phyloP scores from a whole-genome alignment of 2,888 invertebrate genomes.

The Enchytraeus crypticus region DNA sequence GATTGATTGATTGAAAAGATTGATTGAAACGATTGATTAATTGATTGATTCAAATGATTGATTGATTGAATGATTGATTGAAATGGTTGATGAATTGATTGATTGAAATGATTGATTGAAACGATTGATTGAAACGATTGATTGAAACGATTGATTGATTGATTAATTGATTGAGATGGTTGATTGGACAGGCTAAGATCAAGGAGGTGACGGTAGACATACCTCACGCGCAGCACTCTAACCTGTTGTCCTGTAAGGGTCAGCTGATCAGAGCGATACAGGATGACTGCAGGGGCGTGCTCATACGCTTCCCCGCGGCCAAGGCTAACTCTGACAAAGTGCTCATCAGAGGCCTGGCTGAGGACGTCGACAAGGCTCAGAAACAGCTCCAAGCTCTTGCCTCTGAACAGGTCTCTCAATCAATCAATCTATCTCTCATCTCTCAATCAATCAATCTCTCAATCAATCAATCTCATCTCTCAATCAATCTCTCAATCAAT shows the following conservation, averaged over 20 bases:
- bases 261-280: conserved; percentile 87
- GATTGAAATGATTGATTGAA: too few species aligned
- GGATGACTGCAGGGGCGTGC: conserved; percentile 91
- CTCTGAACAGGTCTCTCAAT: conserved; percentile 43
- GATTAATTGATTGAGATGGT: neutral
- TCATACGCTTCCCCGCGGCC: conserved; percentile 84
- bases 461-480: too few species aligned
- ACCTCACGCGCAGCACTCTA: conserved; percentile 83
- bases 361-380: conserved; percentile 50
- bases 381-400: conserved; percentile 49
- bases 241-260: conserved; percentile 82
- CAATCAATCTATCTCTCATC: too few species aligned
- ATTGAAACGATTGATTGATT: neutral
- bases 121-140: neutral
- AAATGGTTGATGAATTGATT: too few species aligned
- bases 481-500: too few species aligned
- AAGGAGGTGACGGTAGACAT: conserved; percentile 70
- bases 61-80: too few species aligned
- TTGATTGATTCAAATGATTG: too few species aligned
- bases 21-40: too few species aligned
- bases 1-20: too few species aligned
- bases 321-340: conserved; percentile 61
- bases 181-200: conserved; percentile 61
- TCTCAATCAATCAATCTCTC: too few species aligned
- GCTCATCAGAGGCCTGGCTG: conserved; percentile 50